These are phyloP conservation scores for Serripes groenlandicus DNA, from an alignment of 2,888 invertebrate genomes.

Conservation along the genomic window DNA sequence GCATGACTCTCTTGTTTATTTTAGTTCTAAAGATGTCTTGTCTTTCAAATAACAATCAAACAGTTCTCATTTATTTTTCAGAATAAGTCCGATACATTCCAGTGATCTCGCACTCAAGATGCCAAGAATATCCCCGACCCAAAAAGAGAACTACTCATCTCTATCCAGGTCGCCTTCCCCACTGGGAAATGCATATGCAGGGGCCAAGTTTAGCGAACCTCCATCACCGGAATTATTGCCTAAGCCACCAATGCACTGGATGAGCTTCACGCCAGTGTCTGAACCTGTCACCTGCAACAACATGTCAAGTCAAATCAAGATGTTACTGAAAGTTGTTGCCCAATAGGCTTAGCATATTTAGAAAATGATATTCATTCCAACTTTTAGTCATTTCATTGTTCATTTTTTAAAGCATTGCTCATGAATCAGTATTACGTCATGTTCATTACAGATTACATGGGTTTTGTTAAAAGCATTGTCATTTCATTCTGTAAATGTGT, in stretches of 20 bases:
- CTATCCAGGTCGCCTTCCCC: constrained; percentile 64
- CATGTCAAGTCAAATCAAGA: constrained; percentile 83
- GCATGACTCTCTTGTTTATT: too few relatives aligned
- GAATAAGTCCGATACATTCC: constrained; percentile 27
- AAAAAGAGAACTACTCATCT: constrained; percentile 36
- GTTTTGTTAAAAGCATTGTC: constrained; percentile 52
- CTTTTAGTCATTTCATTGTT: constrained; percentile 53
- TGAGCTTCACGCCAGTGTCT: constrained; percentile 79
- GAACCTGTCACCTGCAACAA: constrained; percentile 67
- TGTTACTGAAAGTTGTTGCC: constrained; percentile 83
- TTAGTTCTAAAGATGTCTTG: too few relatives aligned
- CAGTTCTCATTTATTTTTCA: too few relatives aligned
- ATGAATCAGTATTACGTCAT: constrained; percentile 69
- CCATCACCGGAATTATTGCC: constrained; percentile 93
- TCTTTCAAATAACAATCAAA: too few relatives aligned
- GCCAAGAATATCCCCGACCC: constrained; percentile 51
- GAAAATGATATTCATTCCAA: constrained; percentile 67
- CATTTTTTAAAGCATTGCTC: constrained; percentile 66
- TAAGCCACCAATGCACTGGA: constrained; percentile 94
- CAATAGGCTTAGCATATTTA: constrained; percentile 47
- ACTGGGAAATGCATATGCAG: constrained; percentile 88
- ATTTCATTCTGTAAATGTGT: constrained; percentile 23
- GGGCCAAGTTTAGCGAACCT: constrained; percentile 94
- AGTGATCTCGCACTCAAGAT: background rate
- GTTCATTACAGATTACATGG: constrained; percentile 69